A percentile compares a stretch with the other conserved stretches of the same genome.
Evolutionary conservation across 2,113 vertebrate species (phyloP).

Genomic region (Copsychus sechellarum): DNA sequence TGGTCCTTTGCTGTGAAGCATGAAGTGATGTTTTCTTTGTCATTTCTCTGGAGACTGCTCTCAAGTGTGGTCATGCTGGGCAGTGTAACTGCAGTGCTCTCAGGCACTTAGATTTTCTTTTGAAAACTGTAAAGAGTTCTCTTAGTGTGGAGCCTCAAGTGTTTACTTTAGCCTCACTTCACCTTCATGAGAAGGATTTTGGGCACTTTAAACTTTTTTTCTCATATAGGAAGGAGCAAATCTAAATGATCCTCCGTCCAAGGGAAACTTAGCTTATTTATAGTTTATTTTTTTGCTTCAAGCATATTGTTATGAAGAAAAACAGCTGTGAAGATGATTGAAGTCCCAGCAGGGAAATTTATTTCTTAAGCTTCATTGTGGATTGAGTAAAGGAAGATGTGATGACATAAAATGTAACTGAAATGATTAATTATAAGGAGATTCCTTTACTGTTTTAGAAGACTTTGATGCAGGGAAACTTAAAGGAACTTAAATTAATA

Average conservation of each 20-base stretch:
- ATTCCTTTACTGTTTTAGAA: background rate
- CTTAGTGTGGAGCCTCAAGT: background rate
- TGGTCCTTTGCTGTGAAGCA: background rate
- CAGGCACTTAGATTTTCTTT: background rate
- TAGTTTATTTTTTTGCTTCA: background rate
- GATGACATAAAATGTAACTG: background rate
- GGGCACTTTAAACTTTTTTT: background rate
- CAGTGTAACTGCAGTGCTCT: background rate
- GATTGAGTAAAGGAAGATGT: background rate
- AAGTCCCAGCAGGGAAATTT: background rate
- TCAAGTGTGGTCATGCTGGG: background rate
- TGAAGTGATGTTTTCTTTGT: background rate
- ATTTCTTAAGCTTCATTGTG: background rate
- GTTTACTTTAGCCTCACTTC: background rate
- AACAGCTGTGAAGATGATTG: background rate
- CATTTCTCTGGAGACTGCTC: background rate
- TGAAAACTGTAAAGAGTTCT: background rate
- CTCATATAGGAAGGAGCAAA: background rate
- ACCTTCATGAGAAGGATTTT: background rate
- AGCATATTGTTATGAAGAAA: background rate
- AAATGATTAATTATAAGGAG: background rate
- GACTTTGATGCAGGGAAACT: background rate
- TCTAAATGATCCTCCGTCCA: background rate
- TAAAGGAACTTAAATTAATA: background rate
- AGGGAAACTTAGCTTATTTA: background rate